Evolutionary conservation across 2,113 vertebrate species (phyloP), one percentile per base, ranked within the genome.

Genomic region (Callopanchax toddi): DNA sequence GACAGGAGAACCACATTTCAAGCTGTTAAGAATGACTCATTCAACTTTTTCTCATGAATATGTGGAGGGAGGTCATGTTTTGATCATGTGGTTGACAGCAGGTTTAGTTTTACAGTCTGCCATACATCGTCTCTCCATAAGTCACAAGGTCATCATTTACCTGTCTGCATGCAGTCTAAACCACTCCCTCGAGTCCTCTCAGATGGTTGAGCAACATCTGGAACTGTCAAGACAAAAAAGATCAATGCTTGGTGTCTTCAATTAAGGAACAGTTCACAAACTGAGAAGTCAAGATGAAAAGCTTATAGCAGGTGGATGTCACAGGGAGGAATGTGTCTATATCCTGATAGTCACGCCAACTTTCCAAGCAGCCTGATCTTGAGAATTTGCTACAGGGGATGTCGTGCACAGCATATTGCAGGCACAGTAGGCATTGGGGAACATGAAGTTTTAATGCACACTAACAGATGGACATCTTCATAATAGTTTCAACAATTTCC

Each of bases 391-490:
- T 1, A 22, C 23, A 17, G 48, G 45, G 48, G 45, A 34, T 45
- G 55, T 26, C 17, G 39, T 29, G 39, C 17, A 18, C 23, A n/a
- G 5, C 55, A 44, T 20, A 62, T 62, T 37, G 26, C 34, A 6
- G 32, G 57, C 56, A 44, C 39, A 57, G 16, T 11, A 44, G 52
- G 26, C 36, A 45, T 34, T 18, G 11, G 37, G 37, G 22, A 37
- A 34, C 16, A 20, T 25, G 43, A 22, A 48, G 49, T 57, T 68
- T 68, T 69, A 65, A 76, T 61, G 60, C 44, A 50, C 46, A 45
- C 29, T 21, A 70, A 48, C 70, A 74, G 63, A 74, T 71, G 71
- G 56, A 29, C 34, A 8, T n/a, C 58, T 32, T 55, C 15, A 52
- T 63, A 55, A 63, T 45, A 46, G 40, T 48, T 52, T 55, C 5